These are phyloP conservation scores for Cantharis lateralis DNA, from an alignment of 2,888 invertebrate species.

Conservation along the genomic window DNA sequence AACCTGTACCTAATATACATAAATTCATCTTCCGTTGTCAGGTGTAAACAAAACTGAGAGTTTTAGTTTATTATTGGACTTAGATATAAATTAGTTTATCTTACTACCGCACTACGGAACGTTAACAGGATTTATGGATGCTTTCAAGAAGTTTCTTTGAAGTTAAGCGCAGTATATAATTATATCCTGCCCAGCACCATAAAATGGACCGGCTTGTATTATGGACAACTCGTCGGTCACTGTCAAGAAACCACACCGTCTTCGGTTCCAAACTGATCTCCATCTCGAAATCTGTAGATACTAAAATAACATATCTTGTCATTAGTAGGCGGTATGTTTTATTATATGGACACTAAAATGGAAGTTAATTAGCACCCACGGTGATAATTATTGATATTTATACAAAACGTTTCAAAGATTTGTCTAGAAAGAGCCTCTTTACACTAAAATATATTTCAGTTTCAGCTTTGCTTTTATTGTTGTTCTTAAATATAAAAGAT, in stretches of 20 bases:
- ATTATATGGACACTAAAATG: constrained; percentile 27
- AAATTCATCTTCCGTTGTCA: background rate
- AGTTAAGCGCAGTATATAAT: constrained; percentile 44
- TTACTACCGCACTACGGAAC: constrained; percentile 24
- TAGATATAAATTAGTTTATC: constrained; percentile 35
- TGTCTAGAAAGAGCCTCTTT: background rate
- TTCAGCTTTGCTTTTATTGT: background rate
- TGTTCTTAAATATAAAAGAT: constrained; percentile 19
- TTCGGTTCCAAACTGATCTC: constrained; percentile 15
- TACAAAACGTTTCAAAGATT: constrained; percentile 7
- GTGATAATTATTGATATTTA: constrained; percentile 25
- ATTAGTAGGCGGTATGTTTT: constrained; percentile 31
- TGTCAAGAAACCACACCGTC: constrained; percentile 31
- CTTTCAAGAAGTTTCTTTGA: constrained; percentile 36
- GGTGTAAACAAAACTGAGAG: background rate
- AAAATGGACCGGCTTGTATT: constrained; percentile 43
- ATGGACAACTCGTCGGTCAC: constrained; percentile 37
- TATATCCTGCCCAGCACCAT: constrained; percentile 44
- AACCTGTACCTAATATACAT: background rate
- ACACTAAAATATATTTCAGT: constrained; percentile 8
- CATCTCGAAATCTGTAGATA: constrained; percentile 13
- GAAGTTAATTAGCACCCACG: constrained; percentile 33
- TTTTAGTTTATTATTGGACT: constrained; percentile 9
- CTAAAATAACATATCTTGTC: constrained; percentile 1
- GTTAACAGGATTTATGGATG: constrained; percentile 36